phyloP scores from a whole-genome alignment of 2,888 invertebrate species.

The Philereme vetulata region DNA sequence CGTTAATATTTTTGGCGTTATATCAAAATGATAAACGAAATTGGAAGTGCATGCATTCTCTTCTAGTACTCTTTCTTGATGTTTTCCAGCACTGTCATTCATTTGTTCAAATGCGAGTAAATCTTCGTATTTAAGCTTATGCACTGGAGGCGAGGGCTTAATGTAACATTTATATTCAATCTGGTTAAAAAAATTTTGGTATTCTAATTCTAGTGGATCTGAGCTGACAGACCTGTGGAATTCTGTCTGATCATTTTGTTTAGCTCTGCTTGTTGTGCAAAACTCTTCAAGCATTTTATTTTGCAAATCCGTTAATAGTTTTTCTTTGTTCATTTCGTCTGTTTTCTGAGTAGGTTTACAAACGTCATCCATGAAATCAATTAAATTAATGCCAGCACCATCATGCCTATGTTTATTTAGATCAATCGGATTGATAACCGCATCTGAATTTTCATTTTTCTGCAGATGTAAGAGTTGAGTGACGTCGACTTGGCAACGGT shows the following conservation, averaged over 20 bases:
- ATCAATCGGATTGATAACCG: no score
- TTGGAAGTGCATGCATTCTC: neutral
- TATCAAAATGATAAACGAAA: neutral
- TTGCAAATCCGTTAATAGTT: slow-evolving; percentile 24
- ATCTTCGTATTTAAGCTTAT: slow-evolving; percentile 6
- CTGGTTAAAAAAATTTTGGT: slow-evolving; percentile 21
- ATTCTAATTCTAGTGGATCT: slow-evolving; percentile 4
- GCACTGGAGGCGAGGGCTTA: neutral
- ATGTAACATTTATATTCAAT: slow-evolving; percentile 18
- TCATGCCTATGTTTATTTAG: no score
- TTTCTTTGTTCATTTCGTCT: slow-evolving; percentile 9
- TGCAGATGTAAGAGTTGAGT: no score
- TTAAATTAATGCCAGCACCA: slow-evolving; percentile 9
- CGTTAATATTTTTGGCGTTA: neutral
- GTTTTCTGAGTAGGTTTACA: slow-evolving; percentile 5
- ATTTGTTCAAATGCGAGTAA: neutral
- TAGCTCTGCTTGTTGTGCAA: slow-evolving; percentile 10
- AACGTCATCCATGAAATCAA: slow-evolving; percentile 18
- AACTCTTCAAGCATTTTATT: slow-evolving; percentile 31
- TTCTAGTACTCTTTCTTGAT: no score
- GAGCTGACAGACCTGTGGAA: neutral
- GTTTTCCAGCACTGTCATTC: neutral
- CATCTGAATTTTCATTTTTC: no score
- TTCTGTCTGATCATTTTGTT: slow-evolving; percentile 8
- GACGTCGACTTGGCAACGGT: no score